Evolutionary conservation across 2,113 vertebrate genomes (phyloP), one percentile per base, ranked within the genome.

Genomic region (Ceyx margarethae): DNA sequence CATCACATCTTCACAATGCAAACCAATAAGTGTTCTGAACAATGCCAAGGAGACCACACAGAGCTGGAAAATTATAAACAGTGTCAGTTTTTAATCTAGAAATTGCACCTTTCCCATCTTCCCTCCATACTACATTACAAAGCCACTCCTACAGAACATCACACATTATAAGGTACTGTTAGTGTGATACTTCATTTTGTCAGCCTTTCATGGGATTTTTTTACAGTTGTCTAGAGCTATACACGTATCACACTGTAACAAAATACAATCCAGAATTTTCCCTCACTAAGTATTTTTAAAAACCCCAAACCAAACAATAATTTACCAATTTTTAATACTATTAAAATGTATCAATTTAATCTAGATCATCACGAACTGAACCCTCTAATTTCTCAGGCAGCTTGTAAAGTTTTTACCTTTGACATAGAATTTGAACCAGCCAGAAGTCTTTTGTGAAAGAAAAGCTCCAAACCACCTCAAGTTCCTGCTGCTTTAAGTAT

Each of bases 1-100:
- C 99, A 99, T 99, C 95, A 99, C 99, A 73, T 99, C 99, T 97
- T 99, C 99, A 96, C 99, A 99, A 91, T 99, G 98, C 81, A 99
- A 97, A 68, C 98, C 98, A 83, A 99, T 99, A 56, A 99, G 98
- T 0, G 99, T 99, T 95, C 98, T 98, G 97, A 99, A 99, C 74
- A 99, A 97, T 0, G 98, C 98, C 96, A 99, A 96, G 37, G 99
- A 99, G 85, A 99, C 98, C 23, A 98, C 98, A 89, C 99, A 99
- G 89, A 99, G 95, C 99, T 99, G 96, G 29, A 94, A 97, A 91
- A 83, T 42, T 48, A 97, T 23, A 92, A 91, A 90, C 10, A 69
- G 8, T 42, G 51, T 95, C 81, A 76, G 51, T 8, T 93, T 97
- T 81, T 96, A 54, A 94, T 50, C 64, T 17, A 43, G 62, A 83